Evolutionary conservation across 1,140 invertebrate genomes (phyloP).

Genomic region (Drosophila auraria): DNA sequence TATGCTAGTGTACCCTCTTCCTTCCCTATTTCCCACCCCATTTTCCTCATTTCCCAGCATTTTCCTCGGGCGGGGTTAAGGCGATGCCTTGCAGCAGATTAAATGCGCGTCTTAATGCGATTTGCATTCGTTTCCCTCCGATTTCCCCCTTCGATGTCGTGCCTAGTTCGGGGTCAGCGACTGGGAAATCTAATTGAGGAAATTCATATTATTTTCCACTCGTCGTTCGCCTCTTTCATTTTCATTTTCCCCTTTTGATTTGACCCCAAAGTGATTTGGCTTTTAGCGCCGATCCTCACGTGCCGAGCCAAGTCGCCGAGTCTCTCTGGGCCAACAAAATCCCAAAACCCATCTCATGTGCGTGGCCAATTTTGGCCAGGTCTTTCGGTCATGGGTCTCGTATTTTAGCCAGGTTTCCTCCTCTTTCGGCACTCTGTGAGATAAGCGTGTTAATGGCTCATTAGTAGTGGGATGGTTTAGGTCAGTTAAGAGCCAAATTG

Average conservation of each 20-base stretch:
- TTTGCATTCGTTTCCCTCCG: slow-evolving; percentile 56
- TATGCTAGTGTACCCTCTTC: slow-evolving; percentile 28
- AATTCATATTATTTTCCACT: slow-evolving; percentile 66
- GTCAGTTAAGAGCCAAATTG: slow-evolving; percentile 49
- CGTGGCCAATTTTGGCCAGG: slow-evolving; percentile 52
- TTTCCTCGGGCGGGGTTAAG: slow-evolving; percentile 44
- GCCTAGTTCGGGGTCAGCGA: slow-evolving; percentile 37
- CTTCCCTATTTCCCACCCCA: slow-evolving; percentile 25
- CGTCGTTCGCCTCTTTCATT: slow-evolving; percentile 40
- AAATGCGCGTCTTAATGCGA: slow-evolving; percentile 70
- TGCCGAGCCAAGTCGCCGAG: slow-evolving; percentile 15
- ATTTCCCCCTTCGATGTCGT: slow-evolving; percentile 17
- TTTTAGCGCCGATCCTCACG: slow-evolving; percentile 36
- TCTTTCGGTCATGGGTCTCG: slow-evolving; percentile 17
- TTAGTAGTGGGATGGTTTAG: slow-evolving; percentile 48
- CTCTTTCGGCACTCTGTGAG: slow-evolving; percentile 26
- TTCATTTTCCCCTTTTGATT: slow-evolving; percentile 35
- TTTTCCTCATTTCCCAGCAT: slow-evolving; percentile 6
- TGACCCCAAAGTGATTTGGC: slow-evolving; percentile 44
- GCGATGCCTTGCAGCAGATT: slow-evolving; percentile 65
- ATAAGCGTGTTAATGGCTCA: slow-evolving; percentile 78
- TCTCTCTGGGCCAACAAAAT: slow-evolving; percentile 30
- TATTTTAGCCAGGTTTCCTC: slow-evolving; percentile 21
- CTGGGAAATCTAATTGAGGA: slow-evolving; percentile 71
- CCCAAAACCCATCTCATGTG: slow-evolving; percentile 51